Evolutionary conservation across 1,140 invertebrate genomes (phyloP), one percentile per base, ranked within the genome.

Genomic region (Drosophila pseudoobscura): DNA sequence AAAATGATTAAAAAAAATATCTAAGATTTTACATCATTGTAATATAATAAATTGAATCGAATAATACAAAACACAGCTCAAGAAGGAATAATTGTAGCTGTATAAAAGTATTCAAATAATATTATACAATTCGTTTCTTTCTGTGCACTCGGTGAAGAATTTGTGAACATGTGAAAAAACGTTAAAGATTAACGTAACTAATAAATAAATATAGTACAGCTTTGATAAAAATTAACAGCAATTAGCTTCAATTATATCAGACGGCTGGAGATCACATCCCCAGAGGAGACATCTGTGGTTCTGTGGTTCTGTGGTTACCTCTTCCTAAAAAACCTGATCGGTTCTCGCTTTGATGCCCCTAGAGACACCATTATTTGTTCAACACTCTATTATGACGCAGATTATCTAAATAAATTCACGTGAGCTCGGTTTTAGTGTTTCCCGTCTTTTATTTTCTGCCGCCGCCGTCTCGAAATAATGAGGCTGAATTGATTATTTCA

Each of bases 101-200:
- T 26, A 26, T 26, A 26, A 26, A 26, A 26, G 0, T 31, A 35
- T 35, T 35, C 9, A 35, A 35, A 35, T 35, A 35, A 35, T 13
- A 39, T 39, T 5, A 3, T 9, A 39, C 11, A 4, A 13, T 13
- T 39, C 3, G 4, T 39, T 65, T 56, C 7, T 15, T 13, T 2
- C 45, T 26, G 45, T 70, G 66, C 11, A 31, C 1, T 39, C 11
- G 3, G 35, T 39, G 35, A 13, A 39, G 35, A 39, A 39, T 26
- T 35, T 59, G 22, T 65, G 61, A 53, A 77, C 58, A 73, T 83
- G 83, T 65, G 84, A 83, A 88, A 39, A 39, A 77, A 75, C 54
- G 84, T 57, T 88, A 89, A 88, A 83, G 64, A 76, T 57, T 83
- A 79, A 79, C 55, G 50, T 63, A 83, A 83, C 83, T 77, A 88